Evolutionary conservation across 2,888 invertebrate species (phyloP).

Genomic region (Cheilosia urbana): DNA sequence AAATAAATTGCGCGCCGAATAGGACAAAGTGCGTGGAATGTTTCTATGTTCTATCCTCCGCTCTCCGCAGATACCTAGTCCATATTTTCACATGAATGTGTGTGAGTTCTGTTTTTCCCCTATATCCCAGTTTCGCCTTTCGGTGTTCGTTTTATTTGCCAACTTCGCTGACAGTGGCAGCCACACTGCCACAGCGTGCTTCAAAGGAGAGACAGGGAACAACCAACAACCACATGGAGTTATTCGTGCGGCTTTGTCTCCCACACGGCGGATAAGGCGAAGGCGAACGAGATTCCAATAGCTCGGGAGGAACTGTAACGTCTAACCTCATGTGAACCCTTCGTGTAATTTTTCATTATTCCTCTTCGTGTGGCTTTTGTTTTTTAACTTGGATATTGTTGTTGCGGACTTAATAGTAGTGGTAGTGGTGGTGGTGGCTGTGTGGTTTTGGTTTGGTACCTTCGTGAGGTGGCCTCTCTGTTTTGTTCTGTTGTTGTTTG

Average conservation of each 20-base stretch:
- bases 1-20: slow-evolving; percentile 65
- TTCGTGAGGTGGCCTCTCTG: slow-evolving; percentile 47
- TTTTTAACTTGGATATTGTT: slow-evolving; percentile 21
- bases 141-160: slow-evolving; percentile 38
- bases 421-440: slow-evolving; percentile 21
- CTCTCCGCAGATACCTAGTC: slow-evolving; percentile 39
- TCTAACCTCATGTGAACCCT: slow-evolving; percentile 75
- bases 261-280: slow-evolving; percentile 12
- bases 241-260: slow-evolving; percentile 54
- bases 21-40: slow-evolving; percentile 55
- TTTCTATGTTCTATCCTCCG: slow-evolving; percentile 31
- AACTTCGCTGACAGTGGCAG: slow-evolving; percentile 18
- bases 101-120: slow-evolving; percentile 12
- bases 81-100: slow-evolving; percentile 9
- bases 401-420: slow-evolving; percentile 11
- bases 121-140: slow-evolving; percentile 34
- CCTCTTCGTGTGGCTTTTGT: slow-evolving; percentile 65
- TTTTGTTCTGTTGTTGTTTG: slow-evolving; percentile 29
- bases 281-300: slow-evolving; percentile 45
- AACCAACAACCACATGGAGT: slow-evolving; percentile 30
- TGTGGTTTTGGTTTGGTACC: slow-evolving; percentile 31
- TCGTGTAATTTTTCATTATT: slow-evolving; percentile 72
- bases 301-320: slow-evolving; percentile 72
- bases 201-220: slow-evolving; percentile 58
- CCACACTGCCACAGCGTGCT: not conserved